Evolutionary conservation across 2,888 invertebrate genomes (phyloP).

Genomic region (Drosophila eohydei): DNA sequence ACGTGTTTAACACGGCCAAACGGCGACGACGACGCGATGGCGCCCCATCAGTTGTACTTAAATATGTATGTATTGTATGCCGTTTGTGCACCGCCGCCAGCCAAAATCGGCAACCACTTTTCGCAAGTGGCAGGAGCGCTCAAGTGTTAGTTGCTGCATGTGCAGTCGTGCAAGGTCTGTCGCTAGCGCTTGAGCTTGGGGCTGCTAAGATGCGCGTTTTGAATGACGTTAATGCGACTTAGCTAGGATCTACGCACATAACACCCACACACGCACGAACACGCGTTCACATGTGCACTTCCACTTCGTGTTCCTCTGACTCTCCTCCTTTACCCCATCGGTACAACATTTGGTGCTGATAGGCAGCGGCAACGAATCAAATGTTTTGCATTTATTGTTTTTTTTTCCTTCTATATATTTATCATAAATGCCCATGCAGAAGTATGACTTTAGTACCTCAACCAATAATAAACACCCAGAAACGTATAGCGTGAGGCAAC

Average conservation of each 20-base stretch:
- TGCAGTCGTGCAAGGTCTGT: constrained; percentile 45
- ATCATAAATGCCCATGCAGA: constrained; percentile 7
- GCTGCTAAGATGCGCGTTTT: constrained; percentile 58
- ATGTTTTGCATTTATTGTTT: constrained; percentile 17
- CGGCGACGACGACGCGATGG: constrained; percentile 38
- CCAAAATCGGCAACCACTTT: constrained; percentile 59
- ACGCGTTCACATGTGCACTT: background rate
- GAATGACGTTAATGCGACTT: constrained; percentile 77
- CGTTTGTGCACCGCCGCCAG: constrained; percentile 52
- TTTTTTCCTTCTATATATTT: constrained; percentile 19
- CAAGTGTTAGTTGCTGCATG: constrained; percentile 51
- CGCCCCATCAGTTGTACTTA: constrained; percentile 39
- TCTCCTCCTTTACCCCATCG: background rate
- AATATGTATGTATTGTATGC: constrained; percentile 46
- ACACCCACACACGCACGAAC: constrained; percentile 16
- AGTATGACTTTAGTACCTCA: constrained; percentile 33
- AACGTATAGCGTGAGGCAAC: constrained; percentile 24
- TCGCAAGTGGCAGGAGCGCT: constrained; percentile 14
- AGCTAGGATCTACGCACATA: constrained; percentile 54
- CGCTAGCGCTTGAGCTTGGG: background rate
- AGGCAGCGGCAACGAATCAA: constrained; percentile 23
- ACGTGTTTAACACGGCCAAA: constrained; percentile 78
- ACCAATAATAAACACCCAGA: constrained; percentile 35
- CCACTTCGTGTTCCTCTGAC: background rate
- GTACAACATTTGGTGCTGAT: constrained; percentile 42